Base-by-base conservation (phyloP, 2,888 invertebrate species). In the Agelastica alni region DNA sequence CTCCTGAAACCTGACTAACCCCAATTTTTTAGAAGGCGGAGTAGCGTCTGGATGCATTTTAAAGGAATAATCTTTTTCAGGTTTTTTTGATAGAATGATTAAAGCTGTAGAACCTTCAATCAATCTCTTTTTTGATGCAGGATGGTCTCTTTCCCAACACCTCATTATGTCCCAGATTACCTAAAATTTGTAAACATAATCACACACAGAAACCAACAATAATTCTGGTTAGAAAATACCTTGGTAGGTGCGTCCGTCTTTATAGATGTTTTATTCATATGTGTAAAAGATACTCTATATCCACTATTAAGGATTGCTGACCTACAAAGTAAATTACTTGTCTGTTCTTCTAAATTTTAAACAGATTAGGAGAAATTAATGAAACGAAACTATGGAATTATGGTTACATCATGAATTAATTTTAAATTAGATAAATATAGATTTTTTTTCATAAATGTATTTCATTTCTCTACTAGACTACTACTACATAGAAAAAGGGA, bases 81-180 rank as follows among this genome's bases (percentile, higher is more conserved):
- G 78, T n/a, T 78, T 74, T 61, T 81, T 77, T 0, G 80, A 75
- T 20, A 91, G 76, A 55, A 90, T 85, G 51, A 77, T 73, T 4
- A 74, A 73, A 0, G 82, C 82, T 0, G 81, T 78, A 14, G 79
- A 79, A 53, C 82, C 80, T 1, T 78, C 70, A 48, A 75, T 73
- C 37, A 80, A 57, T 71, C 87, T 83, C 55, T 85, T 83, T 18
- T 81, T 76, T 59, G 83, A 85, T 2, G 85, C 82, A 0, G 90
- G 89, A 74, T 89, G 85, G 0, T 76, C 70, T 60, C 82, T 81
- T 63, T 84, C 86, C 93, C 94, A 95, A 37, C 85, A 83, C 56
- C 94, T 80, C 65, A 97, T 81, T 49, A 97, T 85, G 75, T 97
- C 96, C 98, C 98, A 99, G 12, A 99, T 71, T 6, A 96, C 48